Base-by-base conservation (phyloP, 2,113 vertebrate species). In the Ariopsis seemanni region DNA sequence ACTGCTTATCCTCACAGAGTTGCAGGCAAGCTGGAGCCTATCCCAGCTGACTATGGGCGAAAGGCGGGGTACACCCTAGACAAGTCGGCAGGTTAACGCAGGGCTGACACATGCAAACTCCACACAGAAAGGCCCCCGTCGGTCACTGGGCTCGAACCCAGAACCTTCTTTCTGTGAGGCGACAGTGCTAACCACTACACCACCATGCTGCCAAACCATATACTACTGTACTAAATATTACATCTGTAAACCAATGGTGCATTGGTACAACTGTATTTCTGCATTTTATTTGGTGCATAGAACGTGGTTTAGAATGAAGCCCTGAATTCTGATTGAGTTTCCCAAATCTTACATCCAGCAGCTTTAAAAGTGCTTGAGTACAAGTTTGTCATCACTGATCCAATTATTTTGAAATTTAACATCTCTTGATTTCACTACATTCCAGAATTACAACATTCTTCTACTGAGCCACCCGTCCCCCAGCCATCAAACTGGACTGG, bases 401-500 rank as follows among this genome's bases (percentile, higher is more conserved):
- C 5, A 57, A 30, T 57, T 79, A 15, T n/a, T 0, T 25, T n/a
- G 18, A 9, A 83, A 82, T 42, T 1, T 62, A 60, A 62, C 14
- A 3, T 25, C 27, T 75, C 6, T 82, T 2, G 17, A 11, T 63
- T 15, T 57, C 9, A 34, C 50, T 77, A 22, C 30, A 25, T 90
- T 89, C 34, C 57, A 88, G 83, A 88, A 27, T 25, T 15, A 27
- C 85, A 86, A 71, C 5, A 5, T 10, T 72, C 78, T 87, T 17
- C 17, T 53, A 84, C 74, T 65, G 77, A 71, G 69, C 85, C 11
- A 83, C 52, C 48, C 14, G 83, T 90, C 25, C 86, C 85, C 52
- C 89, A 86, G 18, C 84, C 90, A 4, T 91, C 93, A 1, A 94
- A 93, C 90, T 94, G 94, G 94, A 94, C 94, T 0, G 93, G 93